These are phyloP conservation scores for Megaustenia siamemsis DNA, from an alignment of 2,888 invertebrate genomes.

Conservation along the genomic window DNA sequence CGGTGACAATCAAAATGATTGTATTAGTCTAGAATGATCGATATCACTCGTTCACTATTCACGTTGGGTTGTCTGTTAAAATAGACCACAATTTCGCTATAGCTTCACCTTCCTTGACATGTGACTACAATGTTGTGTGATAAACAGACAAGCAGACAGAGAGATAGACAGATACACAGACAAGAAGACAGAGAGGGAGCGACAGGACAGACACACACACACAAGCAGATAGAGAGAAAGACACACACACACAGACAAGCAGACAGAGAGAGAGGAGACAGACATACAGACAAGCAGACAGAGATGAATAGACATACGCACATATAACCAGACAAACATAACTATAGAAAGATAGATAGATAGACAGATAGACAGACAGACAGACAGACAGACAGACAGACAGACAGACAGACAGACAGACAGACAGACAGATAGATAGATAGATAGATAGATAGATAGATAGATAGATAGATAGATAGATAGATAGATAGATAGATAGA, in stretches of 20 bases:
- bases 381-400: neutral
- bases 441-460: neutral
- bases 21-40: too few relatives aligned
- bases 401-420: slow-evolving; percentile 20
- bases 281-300: neutral
- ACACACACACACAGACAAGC: neutral
- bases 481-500: too few relatives aligned
- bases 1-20: too few relatives aligned
- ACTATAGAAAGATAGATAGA: too few relatives aligned
- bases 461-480: too few relatives aligned
- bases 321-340: too few relatives aligned
- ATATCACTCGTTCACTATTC: too few relatives aligned
- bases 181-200: neutral
- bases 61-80: too few relatives aligned
- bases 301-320: neutral
- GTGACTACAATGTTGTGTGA: too few relatives aligned
- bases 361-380: neutral
- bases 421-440: neutral
- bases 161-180: neutral
- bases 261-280: neutral
- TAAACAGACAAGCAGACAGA: too few relatives aligned
- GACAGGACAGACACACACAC: neutral
- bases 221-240: neutral
- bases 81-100: too few relatives aligned
- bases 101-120: too few relatives aligned